A percentile compares a stretch with the other conserved stretches of the same genome.
Conservation (phyloP, 2,888 invertebrate genomes). For the Aromia moschata region DNA sequence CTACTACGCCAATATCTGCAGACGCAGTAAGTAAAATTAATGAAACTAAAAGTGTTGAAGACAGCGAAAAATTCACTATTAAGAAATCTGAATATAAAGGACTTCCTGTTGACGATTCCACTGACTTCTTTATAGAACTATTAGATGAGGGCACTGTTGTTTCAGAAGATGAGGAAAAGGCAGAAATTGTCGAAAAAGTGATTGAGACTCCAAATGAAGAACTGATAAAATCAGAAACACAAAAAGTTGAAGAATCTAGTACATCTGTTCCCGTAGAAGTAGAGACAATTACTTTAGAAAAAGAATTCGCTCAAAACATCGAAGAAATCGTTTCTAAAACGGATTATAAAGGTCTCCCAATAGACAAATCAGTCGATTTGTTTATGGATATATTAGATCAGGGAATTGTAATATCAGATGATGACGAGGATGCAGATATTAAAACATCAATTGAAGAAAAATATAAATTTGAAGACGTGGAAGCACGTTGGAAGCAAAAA, state of each 20-base stretch:
- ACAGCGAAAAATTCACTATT: background rate
- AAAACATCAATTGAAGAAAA: background rate
- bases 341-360: slow-evolving; percentile 46
- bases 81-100: background rate
- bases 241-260: background rate
- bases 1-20: background rate
- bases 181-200: slow-evolving; percentile 3
- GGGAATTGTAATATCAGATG: slow-evolving; percentile 58
- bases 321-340: slow-evolving; percentile 26
- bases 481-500: no score
- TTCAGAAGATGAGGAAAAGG: slow-evolving; percentile 8
- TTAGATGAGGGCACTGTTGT: slow-evolving; percentile 1
- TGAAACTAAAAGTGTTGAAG: no score
- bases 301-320: background rate
- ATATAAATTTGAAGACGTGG: no score
- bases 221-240: background rate
- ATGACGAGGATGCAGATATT: slow-evolving; percentile 29
- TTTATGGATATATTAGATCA: slow-evolving; percentile 55
- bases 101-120: slow-evolving; percentile 10
- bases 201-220: background rate
- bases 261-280: background rate
- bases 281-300: background rate
- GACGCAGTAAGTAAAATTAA: no score
- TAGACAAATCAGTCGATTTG: slow-evolving; percentile 41
- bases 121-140: slow-evolving; percentile 4